phyloP scores from a whole-genome alignment of 37 sponge, comb jelly and placozoan species.

The Lycopodina hypogea region DNA sequence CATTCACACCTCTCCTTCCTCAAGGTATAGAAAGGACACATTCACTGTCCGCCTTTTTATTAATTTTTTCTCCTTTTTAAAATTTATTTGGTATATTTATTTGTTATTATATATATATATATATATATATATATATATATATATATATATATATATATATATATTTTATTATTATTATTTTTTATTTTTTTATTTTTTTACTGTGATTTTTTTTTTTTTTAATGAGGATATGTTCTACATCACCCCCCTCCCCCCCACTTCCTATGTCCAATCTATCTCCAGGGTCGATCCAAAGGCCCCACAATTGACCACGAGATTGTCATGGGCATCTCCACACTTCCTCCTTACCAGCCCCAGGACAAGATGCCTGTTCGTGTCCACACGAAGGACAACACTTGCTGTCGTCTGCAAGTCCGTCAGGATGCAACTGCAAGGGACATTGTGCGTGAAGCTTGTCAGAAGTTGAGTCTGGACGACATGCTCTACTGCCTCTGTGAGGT shows the following conservation, averaged over 20 bases:
- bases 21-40: neutral
- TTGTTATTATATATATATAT: too few species aligned
- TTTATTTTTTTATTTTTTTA: too few species aligned
- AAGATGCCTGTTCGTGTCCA: slow-evolving; percentile 25
- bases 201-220: too few species aligned
- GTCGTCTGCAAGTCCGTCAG: slow-evolving; percentile 48
- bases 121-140: too few species aligned
- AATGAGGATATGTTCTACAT: too few species aligned
- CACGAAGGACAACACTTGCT: slow-evolving; percentile 36
- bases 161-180: too few species aligned
- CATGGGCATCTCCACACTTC: slow-evolving; percentile 42
- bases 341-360: slow-evolving; percentile 50
- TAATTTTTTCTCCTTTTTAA: too few species aligned
- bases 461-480: slow-evolving; percentile 20
- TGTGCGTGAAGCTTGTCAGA: slow-evolving; percentile 30
- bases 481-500: slow-evolving; percentile 48
- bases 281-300: neutral
- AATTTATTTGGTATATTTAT: too few species aligned
- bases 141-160: too few species aligned
- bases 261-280: neutral
- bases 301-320: slow-evolving; percentile 26
- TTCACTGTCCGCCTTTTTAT: neutral
- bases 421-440: slow-evolving; percentile 31
- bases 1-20: neutral
- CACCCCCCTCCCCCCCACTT: neutral